Conservation (phyloP, 2,797 vertebrate species). For the Luscinia luscinia region DNA sequence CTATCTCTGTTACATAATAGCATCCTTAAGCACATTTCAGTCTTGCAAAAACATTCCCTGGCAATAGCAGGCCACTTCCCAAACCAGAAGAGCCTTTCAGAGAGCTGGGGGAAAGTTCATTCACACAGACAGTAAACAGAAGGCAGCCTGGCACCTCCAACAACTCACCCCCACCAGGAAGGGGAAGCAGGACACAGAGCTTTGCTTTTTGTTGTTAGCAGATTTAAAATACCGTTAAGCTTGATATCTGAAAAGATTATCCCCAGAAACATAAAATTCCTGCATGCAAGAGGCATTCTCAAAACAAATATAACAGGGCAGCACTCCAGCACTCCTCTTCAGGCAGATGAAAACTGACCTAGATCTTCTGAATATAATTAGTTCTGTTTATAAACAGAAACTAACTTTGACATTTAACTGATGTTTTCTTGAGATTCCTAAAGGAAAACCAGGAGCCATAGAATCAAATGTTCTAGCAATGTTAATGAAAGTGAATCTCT, state of each 20-base stretch:
- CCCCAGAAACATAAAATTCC: background rate
- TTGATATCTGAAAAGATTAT: background rate
- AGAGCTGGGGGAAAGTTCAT: slow-evolving; percentile 48
- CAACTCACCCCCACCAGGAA: background rate
- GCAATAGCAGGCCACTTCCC: slow-evolving; percentile 12
- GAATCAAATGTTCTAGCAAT: background rate
- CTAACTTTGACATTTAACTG: slow-evolving; percentile 59
- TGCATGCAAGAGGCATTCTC: background rate
- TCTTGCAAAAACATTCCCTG: slow-evolving; percentile 54
- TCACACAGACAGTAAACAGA: slow-evolving; percentile 23
- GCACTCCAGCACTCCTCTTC: background rate
- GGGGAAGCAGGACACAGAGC: background rate
- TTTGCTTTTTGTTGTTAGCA: background rate
- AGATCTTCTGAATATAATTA: slow-evolving; percentile 59
- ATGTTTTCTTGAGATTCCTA: slow-evolving; percentile 35
- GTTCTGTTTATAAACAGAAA: slow-evolving; percentile 64
- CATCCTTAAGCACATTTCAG: slow-evolving; percentile 45
- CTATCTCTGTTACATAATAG: slow-evolving; percentile 57
- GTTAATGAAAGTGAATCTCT: background rate
- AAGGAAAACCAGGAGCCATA: background rate
- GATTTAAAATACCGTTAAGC: background rate
- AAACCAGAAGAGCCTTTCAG: slow-evolving; percentile 16
- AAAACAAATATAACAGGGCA: slow-evolving; percentile 4
- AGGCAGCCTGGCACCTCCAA: slow-evolving; percentile 13
- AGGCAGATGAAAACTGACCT: slow-evolving; percentile 50